Percentiles rank a stretch among this genome's conserved stretches.
These are phyloP conservation scores for Syritta pipiens DNA, from an alignment of 2,888 invertebrate species.

Conservation along the genomic window DNA sequence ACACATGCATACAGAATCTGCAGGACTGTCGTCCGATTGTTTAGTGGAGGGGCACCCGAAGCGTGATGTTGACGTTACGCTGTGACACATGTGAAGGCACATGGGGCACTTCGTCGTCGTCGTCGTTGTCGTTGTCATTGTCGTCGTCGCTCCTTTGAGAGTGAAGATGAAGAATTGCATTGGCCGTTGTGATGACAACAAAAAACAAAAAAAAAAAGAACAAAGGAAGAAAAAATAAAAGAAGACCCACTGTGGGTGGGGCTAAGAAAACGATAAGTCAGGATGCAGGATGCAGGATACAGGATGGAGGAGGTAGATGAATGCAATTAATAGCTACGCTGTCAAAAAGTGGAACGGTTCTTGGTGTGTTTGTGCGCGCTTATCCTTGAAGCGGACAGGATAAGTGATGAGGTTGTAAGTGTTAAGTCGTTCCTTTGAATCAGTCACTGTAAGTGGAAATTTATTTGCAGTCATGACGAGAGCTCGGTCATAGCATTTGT, in stretches of 20 bases:
- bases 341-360: constrained; percentile 13
- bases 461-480: constrained; percentile 1
- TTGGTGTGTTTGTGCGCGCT: background rate
- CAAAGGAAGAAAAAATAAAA: background rate
- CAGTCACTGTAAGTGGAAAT: constrained; percentile 1
- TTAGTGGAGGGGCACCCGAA: too few relatives aligned
- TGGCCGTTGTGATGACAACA: constrained; percentile 28
- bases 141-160: constrained; percentile 9
- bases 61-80: too few relatives aligned
- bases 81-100: constrained; percentile 2
- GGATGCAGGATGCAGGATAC: too few relatives aligned
- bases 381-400: constrained; percentile 5
- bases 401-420: constrained; percentile 21
- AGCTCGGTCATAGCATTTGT: background rate
- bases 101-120: too few relatives aligned
- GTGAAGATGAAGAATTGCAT: constrained; percentile 44
- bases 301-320: background rate
- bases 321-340: constrained; percentile 23
- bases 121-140: background rate
- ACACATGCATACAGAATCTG: too few relatives aligned
- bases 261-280: constrained; percentile 14
- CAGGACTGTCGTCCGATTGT: too few relatives aligned
- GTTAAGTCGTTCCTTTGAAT: constrained; percentile 3
- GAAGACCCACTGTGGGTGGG: background rate
- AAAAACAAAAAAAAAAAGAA: constrained; percentile 7